Conservation (phyloP, 2,113 vertebrate genomes). For the Thalassoma bifasciatum region DNA sequence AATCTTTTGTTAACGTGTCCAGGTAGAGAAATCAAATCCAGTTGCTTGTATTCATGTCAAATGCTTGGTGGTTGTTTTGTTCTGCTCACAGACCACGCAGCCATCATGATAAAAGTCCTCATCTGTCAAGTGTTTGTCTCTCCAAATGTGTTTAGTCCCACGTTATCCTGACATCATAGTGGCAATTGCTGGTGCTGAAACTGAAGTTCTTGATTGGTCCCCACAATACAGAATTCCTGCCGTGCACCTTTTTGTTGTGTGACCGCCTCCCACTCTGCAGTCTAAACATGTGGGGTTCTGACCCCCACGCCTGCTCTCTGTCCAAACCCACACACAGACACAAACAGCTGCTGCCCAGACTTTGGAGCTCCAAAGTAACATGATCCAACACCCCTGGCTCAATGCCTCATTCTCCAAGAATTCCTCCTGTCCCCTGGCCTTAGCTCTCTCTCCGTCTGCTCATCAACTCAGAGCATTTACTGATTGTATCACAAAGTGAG, state of each 20-base stretch:
- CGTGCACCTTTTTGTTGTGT: slow-evolving; percentile 22
- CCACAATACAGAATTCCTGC: background rate
- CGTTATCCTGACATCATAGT: background rate
- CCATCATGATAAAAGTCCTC: background rate
- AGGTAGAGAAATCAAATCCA: too few relatives aligned
- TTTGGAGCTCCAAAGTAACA: slow-evolving; percentile 69
- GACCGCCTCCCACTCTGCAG: slow-evolving; percentile 27
- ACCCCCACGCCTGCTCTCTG: slow-evolving; percentile 40
- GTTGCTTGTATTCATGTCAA: too few relatives aligned
- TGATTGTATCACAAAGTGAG: slow-evolving; percentile 2
- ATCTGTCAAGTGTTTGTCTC: background rate
- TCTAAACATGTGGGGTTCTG: slow-evolving; percentile 64
- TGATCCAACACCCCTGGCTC: slow-evolving; percentile 64
- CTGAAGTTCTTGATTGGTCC: background rate
- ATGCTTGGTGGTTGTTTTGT: background rate
- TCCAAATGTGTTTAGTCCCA: background rate
- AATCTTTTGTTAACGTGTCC: too few relatives aligned
- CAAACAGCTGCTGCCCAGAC: slow-evolving; percentile 73
- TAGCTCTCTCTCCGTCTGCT: slow-evolving; percentile 17
- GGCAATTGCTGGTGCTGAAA: background rate
- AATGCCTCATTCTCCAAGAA: slow-evolving; percentile 66
- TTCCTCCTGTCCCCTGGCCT: slow-evolving; percentile 55
- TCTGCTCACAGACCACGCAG: background rate
- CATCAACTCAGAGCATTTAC: slow-evolving; percentile 19
- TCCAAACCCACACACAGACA: slow-evolving; percentile 53